Conservation (phyloP, 1,140 invertebrate species). For the Archegozetes longisetosus region DNA sequence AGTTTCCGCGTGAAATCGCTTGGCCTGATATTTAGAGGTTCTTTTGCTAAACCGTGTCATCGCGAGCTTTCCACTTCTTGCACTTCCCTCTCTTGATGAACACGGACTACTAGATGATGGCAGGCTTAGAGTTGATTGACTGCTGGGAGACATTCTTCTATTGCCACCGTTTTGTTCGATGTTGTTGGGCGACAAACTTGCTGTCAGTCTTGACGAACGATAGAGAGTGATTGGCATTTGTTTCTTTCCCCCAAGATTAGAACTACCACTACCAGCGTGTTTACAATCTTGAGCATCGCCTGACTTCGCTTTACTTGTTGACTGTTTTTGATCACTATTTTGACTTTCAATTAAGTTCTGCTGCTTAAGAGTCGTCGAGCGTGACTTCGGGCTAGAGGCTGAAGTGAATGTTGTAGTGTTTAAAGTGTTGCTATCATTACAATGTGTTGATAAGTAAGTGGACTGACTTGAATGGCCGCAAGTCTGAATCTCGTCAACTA, state of each 20-base stretch:
- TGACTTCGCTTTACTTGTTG: neutral
- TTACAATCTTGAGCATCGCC: neutral
- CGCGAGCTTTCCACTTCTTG: conserved; percentile 23
- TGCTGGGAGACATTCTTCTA: conserved; percentile 2
- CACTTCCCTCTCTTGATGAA: conserved; percentile 13
- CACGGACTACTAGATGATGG: conserved; percentile 8
- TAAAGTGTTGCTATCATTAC: neutral
- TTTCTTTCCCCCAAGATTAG: neutral
- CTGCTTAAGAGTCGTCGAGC: neutral
- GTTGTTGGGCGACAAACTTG: neutral
- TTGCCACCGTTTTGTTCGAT: neutral
- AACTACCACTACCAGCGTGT: neutral
- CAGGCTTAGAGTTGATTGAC: conserved; percentile 1
- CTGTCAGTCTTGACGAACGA: conserved; percentile 3
- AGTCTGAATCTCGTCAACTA: neutral
- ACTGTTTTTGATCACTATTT: neutral
- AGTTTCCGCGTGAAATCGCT: conserved; percentile 71
- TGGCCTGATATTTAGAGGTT: conserved; percentile 69
- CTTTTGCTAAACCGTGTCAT: conserved; percentile 58
- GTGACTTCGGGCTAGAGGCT: neutral
- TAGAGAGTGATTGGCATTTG: conserved; percentile 8
- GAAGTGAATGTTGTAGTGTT: neutral
- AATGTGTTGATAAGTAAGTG: neutral
- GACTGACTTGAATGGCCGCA: neutral
- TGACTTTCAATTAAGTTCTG: neutral